phyloP scores from a whole-genome alignment of 2,113 vertebrate species.

The Isurus oxyrinchus region DNA sequence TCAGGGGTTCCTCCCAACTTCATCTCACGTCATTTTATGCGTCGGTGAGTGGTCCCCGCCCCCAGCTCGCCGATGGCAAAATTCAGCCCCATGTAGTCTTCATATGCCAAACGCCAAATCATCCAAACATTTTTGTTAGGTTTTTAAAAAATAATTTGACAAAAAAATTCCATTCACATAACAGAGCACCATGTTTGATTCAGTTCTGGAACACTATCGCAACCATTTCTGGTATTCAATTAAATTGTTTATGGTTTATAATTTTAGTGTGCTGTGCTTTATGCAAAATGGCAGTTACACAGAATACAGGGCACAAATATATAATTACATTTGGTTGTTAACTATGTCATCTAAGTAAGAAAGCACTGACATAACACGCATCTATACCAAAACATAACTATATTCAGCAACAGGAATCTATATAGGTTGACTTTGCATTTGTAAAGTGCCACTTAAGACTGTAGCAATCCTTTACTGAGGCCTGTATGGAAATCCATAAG shows the following conservation, averaged over 20 bases:
- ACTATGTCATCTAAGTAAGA: neutral
- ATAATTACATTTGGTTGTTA: neutral
- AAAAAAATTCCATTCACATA: neutral
- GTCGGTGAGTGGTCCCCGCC: no score
- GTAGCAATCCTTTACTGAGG: neutral
- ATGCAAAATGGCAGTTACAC: neutral
- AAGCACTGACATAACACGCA: neutral
- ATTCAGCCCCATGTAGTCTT: no score
- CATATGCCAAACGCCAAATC: no score
- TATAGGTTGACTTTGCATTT: neutral
- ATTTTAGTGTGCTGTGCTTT: neutral
- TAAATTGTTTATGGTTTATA: neutral
- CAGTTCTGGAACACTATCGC: neutral
- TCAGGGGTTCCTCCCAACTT: no score
- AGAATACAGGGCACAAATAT: neutral
- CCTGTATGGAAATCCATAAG: neutral
- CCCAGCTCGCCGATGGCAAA: no score
- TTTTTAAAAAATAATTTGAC: neutral
- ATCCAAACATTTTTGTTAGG: neutral
- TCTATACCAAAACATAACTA: neutral
- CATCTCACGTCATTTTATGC: no score
- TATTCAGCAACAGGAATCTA: neutral
- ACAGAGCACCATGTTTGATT: neutral
- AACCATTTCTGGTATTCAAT: neutral
- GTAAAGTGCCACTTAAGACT: neutral